Conservation (phyloP, 2,113 vertebrate genomes). For the Tenrec ecaudatus region DNA sequence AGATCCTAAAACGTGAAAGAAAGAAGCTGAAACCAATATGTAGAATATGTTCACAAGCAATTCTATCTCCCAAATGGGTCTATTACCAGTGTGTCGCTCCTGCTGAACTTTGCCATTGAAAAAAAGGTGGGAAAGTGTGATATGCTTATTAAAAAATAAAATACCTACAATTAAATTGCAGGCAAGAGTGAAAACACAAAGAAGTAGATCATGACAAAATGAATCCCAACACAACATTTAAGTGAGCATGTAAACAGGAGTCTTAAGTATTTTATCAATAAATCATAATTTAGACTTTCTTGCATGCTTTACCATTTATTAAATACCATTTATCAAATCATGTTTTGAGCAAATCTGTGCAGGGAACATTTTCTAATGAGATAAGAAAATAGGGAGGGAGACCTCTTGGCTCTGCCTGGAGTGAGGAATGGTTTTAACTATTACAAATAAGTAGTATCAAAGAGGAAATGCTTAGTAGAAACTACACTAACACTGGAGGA, state of each 20-base stretch:
- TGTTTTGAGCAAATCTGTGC: constrained; percentile 6
- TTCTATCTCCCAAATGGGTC: background rate
- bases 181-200: constrained; percentile 14
- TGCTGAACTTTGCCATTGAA: background rate
- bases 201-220: background rate
- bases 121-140: background rate
- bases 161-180: background rate
- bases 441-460: constrained; percentile 69
- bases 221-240: background rate
- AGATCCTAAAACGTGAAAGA: constrained; percentile 25
- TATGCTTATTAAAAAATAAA: background rate
- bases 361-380: background rate
- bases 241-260: background rate
- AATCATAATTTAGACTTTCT: constrained; percentile 15
- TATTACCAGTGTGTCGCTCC: background rate
- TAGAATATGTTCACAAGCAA: background rate
- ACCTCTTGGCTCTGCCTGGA: constrained; percentile 57
- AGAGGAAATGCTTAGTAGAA: constrained; percentile 82
- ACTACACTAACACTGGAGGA: constrained; percentile 66
- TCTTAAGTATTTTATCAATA: background rate
- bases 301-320: background rate
- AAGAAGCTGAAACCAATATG: background rate
- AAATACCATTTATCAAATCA: background rate
- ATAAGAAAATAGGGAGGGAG: background rate
- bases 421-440: constrained; percentile 55